Evolutionary conservation across 2,888 invertebrate genomes (phyloP).

Genomic region (Listrodromus nycthemerus): DNA sequence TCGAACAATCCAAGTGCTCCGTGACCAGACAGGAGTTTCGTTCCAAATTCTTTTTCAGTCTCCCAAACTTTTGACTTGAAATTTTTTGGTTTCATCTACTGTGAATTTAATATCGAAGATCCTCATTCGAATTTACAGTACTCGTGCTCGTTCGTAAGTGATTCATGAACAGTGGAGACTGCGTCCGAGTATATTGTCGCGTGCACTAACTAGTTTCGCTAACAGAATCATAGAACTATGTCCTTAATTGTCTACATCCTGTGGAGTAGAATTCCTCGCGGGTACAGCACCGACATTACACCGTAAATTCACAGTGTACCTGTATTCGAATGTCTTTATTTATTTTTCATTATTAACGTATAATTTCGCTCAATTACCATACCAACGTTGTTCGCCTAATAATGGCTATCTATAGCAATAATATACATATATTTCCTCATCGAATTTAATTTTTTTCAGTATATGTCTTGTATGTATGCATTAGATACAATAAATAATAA

Average conservation of each 20-base stretch:
- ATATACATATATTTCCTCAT: conserved; percentile 30
- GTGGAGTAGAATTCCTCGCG: conserved; percentile 13
- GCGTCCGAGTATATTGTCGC: conserved; percentile 71
- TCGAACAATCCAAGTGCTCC: not conserved
- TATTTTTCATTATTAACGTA: conserved; percentile 12
- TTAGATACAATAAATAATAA: conserved; percentile 35
- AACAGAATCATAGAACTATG: conserved; percentile 54
- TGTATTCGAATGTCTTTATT: not conserved
- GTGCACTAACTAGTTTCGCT: conserved; percentile 71
- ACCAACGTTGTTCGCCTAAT: conserved; percentile 38
- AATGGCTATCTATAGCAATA: conserved; percentile 50
- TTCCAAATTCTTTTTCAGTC: not conserved
- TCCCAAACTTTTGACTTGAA: not conserved
- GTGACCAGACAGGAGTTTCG: not conserved
- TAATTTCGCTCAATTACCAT: conserved; percentile 36
- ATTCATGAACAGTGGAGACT: conserved; percentile 55
- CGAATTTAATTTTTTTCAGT: conserved; percentile 9
- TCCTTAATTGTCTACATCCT: conserved; percentile 17
- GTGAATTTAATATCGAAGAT: not conserved
- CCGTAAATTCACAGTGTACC: conserved; percentile 34
- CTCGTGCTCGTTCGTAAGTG: conserved; percentile 41
- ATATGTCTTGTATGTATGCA: conserved; percentile 18
- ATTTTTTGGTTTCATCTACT: not conserved
- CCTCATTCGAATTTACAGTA: not conserved
- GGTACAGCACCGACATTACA: conserved; percentile 6